A percentile compares a stretch with the other conserved stretches of the same genome.
phyloP scores from a whole-genome alignment of 2,113 vertebrate genomes.

The Bubalus kerabau region DNA sequence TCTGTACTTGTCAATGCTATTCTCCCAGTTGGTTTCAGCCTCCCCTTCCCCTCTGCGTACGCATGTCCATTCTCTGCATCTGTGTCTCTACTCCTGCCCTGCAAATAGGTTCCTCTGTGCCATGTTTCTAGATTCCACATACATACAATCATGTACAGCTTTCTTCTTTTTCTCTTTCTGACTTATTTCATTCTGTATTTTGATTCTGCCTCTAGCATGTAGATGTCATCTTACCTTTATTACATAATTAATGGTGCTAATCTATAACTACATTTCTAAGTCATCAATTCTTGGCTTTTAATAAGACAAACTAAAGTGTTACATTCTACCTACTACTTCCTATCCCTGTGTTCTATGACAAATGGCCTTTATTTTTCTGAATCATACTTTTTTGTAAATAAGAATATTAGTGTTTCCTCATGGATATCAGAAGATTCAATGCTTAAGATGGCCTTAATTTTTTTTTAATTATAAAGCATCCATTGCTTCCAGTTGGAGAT shows the following conservation, averaged over 20 bases:
- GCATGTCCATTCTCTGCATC: accelerated
- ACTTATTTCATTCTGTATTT: background rate
- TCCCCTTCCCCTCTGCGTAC: background rate
- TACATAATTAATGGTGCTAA: background rate
- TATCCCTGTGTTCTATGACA: background rate
- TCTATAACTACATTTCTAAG: background rate
- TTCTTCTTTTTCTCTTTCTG: background rate
- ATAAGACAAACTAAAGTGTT: background rate
- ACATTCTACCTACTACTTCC: background rate
- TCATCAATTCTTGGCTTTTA: background rate
- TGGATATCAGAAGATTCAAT: background rate
- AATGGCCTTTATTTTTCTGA: background rate
- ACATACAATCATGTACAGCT: background rate
- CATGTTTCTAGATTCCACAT: background rate
- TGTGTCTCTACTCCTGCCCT: background rate
- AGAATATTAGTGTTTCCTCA: background rate
- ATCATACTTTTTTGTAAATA: background rate
- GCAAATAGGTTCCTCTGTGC: background rate
- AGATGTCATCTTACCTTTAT: background rate
- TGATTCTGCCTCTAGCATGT: background rate
- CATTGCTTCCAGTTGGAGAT: background rate
- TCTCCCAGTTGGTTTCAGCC: accelerated
- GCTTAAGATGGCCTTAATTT: background rate
- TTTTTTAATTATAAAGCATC: slow-evolving; percentile 1
- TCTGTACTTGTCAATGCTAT: accelerated